Percentiles rank a stretch among this genome's conserved stretches.
Conservation (phyloP, 2,888 invertebrate species). For the Pachydiplax longipennis region DNA sequence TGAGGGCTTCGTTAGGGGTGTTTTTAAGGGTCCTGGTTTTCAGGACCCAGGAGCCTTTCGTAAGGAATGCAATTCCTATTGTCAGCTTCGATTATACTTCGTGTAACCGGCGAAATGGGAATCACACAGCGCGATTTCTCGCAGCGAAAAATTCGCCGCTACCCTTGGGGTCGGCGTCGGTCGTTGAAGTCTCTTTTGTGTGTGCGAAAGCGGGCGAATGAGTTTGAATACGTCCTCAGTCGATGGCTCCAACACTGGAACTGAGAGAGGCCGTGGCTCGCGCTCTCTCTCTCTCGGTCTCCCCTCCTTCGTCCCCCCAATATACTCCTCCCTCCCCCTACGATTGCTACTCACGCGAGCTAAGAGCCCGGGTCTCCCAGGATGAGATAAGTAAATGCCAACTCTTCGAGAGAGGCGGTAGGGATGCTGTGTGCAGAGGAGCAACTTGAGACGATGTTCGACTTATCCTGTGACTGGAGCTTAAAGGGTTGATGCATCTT, state of each 20-base stretch:
- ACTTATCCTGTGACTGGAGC: not conserved
- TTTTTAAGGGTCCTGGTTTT: not conserved
- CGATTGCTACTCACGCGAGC: not conserved
- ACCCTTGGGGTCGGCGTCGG: not conserved
- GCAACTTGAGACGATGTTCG: not conserved
- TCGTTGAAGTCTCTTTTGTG: not conserved
- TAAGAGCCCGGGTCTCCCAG: not conserved
- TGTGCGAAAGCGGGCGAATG: not conserved
- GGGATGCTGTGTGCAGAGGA: not conserved
- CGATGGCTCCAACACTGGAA: constrained; percentile 24
- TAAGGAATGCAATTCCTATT: not conserved
- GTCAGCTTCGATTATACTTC: not conserved
- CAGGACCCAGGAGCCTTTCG: not conserved
- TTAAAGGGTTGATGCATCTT: not conserved
- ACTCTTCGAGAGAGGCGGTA: not conserved
- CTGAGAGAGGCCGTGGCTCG: constrained; percentile 13
- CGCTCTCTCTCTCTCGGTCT: not conserved
- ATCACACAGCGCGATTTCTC: not conserved
- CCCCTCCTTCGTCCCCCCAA: not conserved
- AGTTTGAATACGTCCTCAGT: constrained; percentile 4
- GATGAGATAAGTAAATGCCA: not conserved
- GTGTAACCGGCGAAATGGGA: not conserved
- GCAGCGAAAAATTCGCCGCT: not conserved
- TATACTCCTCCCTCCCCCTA: not conserved
- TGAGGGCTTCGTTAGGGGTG: not conserved